phyloP scores from a whole-genome alignment of 2,888 invertebrate genomes.

The Ochropleura leucogaster region DNA sequence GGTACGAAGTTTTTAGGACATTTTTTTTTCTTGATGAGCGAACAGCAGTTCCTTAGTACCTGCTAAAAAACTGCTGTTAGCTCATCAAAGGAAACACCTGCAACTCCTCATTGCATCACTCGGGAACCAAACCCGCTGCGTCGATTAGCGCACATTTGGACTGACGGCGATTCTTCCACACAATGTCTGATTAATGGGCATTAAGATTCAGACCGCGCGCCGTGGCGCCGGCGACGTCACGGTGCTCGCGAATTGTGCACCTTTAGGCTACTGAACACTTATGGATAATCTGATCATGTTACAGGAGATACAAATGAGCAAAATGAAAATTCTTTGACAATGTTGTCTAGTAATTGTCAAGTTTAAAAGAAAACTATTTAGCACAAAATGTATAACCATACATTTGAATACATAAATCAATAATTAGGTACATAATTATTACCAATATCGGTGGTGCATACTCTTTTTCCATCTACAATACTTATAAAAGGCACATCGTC shows the following conservation, averaged over 20 bases:
- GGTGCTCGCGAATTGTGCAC: slow-evolving; percentile 61
- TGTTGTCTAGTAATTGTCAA: neutral
- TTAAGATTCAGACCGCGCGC: slow-evolving; percentile 73
- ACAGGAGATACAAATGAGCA: neutral
- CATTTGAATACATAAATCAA: too few species aligned
- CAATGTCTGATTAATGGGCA: slow-evolving; percentile 75
- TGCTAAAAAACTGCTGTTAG: neutral
- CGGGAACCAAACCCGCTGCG: slow-evolving; percentile 46
- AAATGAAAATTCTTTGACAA: neutral
- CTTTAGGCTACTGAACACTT: neutral
- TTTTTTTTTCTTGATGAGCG: too few species aligned
- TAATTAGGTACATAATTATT: too few species aligned
- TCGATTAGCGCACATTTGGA: slow-evolving; percentile 52
- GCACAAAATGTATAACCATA: too few species aligned
- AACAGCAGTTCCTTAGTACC: too few species aligned
- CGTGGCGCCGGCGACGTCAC: slow-evolving; percentile 66
- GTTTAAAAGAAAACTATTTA: neutral
- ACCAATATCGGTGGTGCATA: neutral
- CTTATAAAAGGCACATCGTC: too few species aligned
- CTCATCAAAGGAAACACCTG: slow-evolving; percentile 15
- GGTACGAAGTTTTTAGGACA: neutral
- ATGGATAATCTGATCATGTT: neutral
- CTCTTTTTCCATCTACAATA: too few species aligned
- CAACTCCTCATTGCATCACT: neutral
- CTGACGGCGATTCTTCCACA: slow-evolving; percentile 65